phyloP scores from a whole-genome alignment of 2,888 invertebrate genomes.

The Pristionchus exspectatus region DNA sequence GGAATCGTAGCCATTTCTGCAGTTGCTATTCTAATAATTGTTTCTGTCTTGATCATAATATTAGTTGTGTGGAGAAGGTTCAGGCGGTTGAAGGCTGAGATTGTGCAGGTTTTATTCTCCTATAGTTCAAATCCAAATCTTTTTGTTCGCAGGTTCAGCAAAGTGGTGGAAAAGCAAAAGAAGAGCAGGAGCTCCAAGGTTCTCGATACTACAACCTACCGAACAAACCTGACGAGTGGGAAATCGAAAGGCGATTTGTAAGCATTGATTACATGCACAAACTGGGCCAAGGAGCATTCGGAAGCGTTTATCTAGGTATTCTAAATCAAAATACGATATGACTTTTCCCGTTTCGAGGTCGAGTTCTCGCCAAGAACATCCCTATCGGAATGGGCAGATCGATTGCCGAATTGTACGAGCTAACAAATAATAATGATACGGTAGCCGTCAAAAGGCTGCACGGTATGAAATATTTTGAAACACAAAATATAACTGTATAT shows the following conservation, averaged over 20 bases:
- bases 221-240: background rate
- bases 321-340: background rate
- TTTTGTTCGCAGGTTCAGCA: background rate
- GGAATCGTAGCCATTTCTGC: background rate
- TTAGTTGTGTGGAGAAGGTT: background rate
- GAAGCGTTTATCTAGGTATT: background rate
- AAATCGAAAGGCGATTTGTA: constrained; percentile 10
- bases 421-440: background rate
- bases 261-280: background rate
- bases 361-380: background rate
- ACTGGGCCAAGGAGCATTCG: constrained; percentile 18
- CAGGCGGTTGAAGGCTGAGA: background rate
- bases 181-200: background rate
- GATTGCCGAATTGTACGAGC: background rate
- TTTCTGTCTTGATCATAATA: background rate
- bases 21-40: background rate
- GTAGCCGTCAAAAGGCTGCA: constrained; percentile 18
- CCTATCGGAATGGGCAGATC: background rate
- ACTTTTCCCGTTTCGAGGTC: background rate
- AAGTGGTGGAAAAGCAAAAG: background rate
- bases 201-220: background rate
- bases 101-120: background rate
- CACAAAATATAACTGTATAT: background rate
- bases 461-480: background rate
- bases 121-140: background rate